phyloP scores from a whole-genome alignment of 1,140 invertebrate species.

The Ceratoteleas bidentatus region DNA sequence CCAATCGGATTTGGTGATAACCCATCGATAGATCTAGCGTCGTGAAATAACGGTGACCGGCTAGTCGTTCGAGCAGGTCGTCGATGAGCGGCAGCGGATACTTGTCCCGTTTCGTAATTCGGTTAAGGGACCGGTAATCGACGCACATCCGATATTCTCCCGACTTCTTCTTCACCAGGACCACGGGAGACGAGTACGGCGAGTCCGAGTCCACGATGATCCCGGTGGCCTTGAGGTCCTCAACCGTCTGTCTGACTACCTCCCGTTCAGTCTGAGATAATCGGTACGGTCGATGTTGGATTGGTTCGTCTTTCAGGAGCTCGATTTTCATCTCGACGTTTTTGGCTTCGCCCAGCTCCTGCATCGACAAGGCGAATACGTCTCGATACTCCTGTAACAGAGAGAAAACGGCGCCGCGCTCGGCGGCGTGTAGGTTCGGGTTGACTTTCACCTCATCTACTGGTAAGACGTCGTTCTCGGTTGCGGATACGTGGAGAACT shows the following conservation, averaged over 20 bases:
- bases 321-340: constrained; percentile 60
- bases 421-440: too few species aligned
- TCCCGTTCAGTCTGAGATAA: constrained; percentile 62
- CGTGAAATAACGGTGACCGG: neutral
- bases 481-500: too few species aligned
- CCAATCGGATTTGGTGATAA: constrained; percentile 26
- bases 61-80: constrained; percentile 1
- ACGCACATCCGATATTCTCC: too few species aligned
- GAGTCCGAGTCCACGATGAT: too few species aligned
- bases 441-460: too few species aligned
- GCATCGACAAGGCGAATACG: constrained; percentile 2
- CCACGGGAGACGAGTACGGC: constrained; percentile 73
- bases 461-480: too few species aligned
- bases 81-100: constrained; percentile 12
- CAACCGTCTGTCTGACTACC: constrained; percentile 68
- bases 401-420: too few species aligned
- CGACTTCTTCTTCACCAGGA: constrained; percentile 40
- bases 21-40: constrained; percentile 4
- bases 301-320: constrained; percentile 67
- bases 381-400: constrained; percentile 9
- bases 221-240: constrained; percentile 69
- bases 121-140: constrained; percentile 1
- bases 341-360: constrained; percentile 41
- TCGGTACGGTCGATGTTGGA: constrained; percentile 66
- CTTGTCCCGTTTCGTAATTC: constrained; percentile 10